Evolutionary conservation across 2,888 invertebrate species (phyloP).

Genomic region (Serripes groenlandicus): DNA sequence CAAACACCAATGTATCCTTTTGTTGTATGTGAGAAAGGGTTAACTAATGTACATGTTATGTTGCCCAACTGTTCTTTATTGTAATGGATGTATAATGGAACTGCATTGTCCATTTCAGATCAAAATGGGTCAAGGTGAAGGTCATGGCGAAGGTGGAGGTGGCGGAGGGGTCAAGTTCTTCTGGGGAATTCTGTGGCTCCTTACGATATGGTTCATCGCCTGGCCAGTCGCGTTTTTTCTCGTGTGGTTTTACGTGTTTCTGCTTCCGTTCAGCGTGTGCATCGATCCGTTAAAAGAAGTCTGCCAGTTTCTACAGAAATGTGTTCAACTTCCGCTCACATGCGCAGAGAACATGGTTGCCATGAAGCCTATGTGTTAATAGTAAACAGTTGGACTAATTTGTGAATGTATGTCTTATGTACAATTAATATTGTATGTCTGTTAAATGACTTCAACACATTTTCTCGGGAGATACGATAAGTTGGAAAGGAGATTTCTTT

Average conservation of each 20-base stretch:
- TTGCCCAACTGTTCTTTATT: no score
- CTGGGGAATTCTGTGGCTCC: conserved; percentile 65
- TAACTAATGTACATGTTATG: no score
- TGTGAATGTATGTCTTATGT: no score
- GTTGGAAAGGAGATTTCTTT: no score
- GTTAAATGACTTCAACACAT: no score
- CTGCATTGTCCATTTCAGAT: conserved; percentile 22
- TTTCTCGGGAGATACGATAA: no score
- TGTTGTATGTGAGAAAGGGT: no score
- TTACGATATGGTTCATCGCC: conserved; percentile 60
- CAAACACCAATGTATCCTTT: no score
- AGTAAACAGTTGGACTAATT: no score
- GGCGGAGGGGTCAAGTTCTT: conserved; percentile 49
- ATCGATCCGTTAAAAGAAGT: conserved; percentile 59
- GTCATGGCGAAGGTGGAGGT: conserved; percentile 56
- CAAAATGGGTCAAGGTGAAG: conserved; percentile 47
- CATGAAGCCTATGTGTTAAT: conserved; percentile 65
- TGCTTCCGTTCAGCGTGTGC: conserved; percentile 64
- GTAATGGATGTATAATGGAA: no score
- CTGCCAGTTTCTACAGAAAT: conserved; percentile 55
- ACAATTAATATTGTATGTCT: no score
- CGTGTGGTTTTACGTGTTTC: conserved; percentile 63
- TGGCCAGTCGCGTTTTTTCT: conserved; percentile 67
- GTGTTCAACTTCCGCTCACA: conserved; percentile 61
- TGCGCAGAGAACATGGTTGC: conserved; percentile 68